Percentiles rank a stretch among this genome's conserved stretches.
These are phyloP conservation scores for Andrena bicolor DNA, from an alignment of 2,888 invertebrate species.

Conservation along the genomic window DNA sequence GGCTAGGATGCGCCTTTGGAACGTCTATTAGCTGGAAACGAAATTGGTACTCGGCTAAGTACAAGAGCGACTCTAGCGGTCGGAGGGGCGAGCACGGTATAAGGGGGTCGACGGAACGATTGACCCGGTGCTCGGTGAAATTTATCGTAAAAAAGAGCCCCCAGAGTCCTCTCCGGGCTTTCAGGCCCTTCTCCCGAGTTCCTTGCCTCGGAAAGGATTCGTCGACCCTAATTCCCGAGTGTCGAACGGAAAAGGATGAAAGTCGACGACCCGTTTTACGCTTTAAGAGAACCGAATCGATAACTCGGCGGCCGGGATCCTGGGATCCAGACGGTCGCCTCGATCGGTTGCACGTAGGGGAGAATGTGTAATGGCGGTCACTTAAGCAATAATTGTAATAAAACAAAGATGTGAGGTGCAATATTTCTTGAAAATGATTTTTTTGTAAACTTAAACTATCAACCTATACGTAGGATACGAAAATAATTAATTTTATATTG, in stretches of 20 bases:
- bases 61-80: conserved; percentile 28
- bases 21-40: conserved; percentile 38
- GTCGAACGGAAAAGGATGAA: conserved; percentile 67
- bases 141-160: conserved; percentile 74
- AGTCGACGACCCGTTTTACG: conserved; percentile 64
- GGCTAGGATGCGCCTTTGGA: background rate
- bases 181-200: conserved; percentile 62
- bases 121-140: conserved; percentile 72
- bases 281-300: conserved; percentile 63
- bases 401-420: no score
- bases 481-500: no score
- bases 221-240: conserved; percentile 70
- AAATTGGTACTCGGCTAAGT: conserved; percentile 35
- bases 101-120: conserved; percentile 56
- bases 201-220: conserved; percentile 68
- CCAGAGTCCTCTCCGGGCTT: conserved; percentile 64
- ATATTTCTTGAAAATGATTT: no score
- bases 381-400: no score
- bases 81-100: background rate
- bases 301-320: conserved; percentile 58
- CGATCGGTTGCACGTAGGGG: conserved; percentile 50
- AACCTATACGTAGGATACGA: no score
- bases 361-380: no score
- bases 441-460: no score
- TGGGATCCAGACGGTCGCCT: conserved; percentile 48